These are phyloP conservation scores for Eulemur rufifrons DNA, from an alignment of 2,113 vertebrate genomes.

Conservation along the genomic window DNA sequence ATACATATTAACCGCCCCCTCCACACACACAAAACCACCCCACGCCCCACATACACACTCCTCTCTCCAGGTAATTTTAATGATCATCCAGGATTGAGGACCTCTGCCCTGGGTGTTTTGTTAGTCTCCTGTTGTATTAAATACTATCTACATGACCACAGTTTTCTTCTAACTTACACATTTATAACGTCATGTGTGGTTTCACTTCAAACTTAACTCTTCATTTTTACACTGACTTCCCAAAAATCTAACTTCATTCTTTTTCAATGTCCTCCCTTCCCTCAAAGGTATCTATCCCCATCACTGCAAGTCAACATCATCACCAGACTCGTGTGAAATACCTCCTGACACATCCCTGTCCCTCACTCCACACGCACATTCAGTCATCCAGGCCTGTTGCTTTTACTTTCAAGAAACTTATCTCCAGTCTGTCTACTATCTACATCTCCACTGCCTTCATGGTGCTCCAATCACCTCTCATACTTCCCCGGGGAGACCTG, in stretches of 20 bases:
- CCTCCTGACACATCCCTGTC: background rate
- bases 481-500: too few relatives aligned
- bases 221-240: background rate
- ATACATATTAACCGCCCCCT: background rate
- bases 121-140: background rate
- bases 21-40: background rate
- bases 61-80: background rate
- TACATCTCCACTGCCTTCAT: background rate
- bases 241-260: background rate
- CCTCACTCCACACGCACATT: background rate
- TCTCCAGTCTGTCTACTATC: background rate
- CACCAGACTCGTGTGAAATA: background rate
- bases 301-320: background rate
- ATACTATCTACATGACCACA: background rate
- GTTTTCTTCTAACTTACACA: background rate
- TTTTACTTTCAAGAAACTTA: background rate
- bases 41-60: background rate
- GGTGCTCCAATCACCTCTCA: background rate
- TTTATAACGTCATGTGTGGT: background rate
- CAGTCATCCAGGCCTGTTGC: background rate
- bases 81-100: background rate
- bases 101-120: background rate
- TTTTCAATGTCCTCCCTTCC: background rate
- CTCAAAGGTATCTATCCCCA: too few relatives aligned
- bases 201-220: background rate